Base-by-base conservation (phyloP, 2,888 invertebrate genomes). In the Nephrocerus scutellatus region DNA sequence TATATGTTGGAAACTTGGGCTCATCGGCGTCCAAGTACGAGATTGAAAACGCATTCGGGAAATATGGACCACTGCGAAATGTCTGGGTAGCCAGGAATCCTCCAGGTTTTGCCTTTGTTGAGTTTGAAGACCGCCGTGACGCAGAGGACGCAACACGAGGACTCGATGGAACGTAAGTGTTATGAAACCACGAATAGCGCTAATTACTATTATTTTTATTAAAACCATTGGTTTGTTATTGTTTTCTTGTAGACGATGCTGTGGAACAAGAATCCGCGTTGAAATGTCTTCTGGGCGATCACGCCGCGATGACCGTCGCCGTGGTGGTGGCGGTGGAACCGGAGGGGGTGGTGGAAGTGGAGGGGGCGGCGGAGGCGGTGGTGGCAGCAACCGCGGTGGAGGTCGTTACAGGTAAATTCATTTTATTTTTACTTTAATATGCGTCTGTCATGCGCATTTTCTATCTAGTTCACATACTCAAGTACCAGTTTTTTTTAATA, bases 41-140 rank as follows among this genome's bases (percentile, higher is more conserved):
- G 67, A 76, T 85, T 46, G 89, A 90, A 65, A 82, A 81, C 53
- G 80, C 83, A 9, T 90, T 90, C 63, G 76, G 79, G 51, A 84
- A 86, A 68, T 90, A 85, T 63, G 90, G 90, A 3, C 84, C 84
- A 3, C 70, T 90, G 46, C 75, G 84, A 50, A 90, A 88, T 69
- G 88, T 90, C 6, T 91, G 90, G 90, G 88, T 91, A 10, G 90
- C 90, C 0, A 72, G 89, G 56, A 89, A 90, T 64, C 90, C 90
- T 36, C 88, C 90, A 13, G 90, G 87, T 18, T 87, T 88, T 70
- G 87, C 87, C 1, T 88, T 88, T 66, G 84, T 88, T 13, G 87
- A 88, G 66, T 88, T 83, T 62, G 86, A 88, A 65, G 88, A 90
- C 62, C 76, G 82, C 20, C 71, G 87, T 41, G 89, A 89, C 67